A percentile compares a stretch with the other conserved stretches of the same genome.
Conservation (phyloP, 2,113 vertebrate species). For the Chaenocephalus aceratus region DNA sequence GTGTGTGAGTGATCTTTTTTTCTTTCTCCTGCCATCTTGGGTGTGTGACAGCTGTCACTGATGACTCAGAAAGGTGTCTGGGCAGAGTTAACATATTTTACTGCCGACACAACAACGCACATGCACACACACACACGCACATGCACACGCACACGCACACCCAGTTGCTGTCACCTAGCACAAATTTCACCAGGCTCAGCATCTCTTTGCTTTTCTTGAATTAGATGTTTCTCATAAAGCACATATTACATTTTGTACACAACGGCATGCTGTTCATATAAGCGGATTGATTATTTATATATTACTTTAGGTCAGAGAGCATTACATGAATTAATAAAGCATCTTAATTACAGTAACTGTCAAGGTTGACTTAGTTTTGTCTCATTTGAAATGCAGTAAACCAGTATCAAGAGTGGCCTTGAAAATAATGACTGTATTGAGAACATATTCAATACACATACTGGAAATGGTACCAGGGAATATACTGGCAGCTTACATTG, state of each 20-base stretch:
- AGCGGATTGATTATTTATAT: conserved; percentile 9
- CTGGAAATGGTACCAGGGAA: not conserved
- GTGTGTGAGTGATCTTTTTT: conserved; percentile 27
- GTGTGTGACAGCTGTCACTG: conserved; percentile 80
- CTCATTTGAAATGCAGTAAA: not conserved
- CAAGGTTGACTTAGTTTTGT: not conserved
- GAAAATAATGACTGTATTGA: not conserved
- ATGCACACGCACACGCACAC: conserved; percentile 11
- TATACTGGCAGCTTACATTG: not conserved
- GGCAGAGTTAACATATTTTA: conserved; percentile 72
- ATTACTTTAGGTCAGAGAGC: conserved; percentile 3
- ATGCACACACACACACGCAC: conserved; percentile 46
- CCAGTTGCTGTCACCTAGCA: conserved; percentile 54
- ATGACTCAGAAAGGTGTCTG: conserved; percentile 77
- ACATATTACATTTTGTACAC: conserved; percentile 26
- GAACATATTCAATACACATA: not conserved
- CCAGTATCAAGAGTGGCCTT: not conserved
- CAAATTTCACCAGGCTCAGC: conserved; percentile 66
- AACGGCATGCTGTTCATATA: not conserved
- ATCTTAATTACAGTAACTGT: conserved; percentile 5
- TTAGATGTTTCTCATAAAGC: conserved; percentile 16
- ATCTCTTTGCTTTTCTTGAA: conserved; percentile 51
- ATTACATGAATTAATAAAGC: not conserved
- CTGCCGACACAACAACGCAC: conserved; percentile 54
- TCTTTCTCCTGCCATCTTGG: conserved; percentile 52